Evolutionary conservation across 2,113 vertebrate species (phyloP), one percentile per base, ranked within the genome.

Genomic region (Copsychus sechellarum): DNA sequence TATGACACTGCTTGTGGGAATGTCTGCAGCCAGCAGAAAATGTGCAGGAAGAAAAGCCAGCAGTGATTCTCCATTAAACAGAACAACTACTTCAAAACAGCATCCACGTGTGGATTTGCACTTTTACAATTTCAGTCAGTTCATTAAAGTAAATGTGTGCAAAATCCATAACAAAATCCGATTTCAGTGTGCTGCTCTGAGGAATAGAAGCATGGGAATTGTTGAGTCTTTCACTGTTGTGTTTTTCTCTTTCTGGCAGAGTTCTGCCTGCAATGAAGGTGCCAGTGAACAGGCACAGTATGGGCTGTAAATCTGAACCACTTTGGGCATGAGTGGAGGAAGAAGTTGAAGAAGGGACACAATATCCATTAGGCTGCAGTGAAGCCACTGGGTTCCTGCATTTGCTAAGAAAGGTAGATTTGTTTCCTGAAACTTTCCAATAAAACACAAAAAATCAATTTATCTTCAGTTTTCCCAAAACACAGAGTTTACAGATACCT

Each of bases 201-300:
- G 71, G 50, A 48, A 16, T 36, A 86, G 62, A 38, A 11, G 56
- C 42, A 14, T 0, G 0, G 4, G 25, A 58, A 21, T 17, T 72
- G 62, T 45, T 28, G 67, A 65, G 42, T 33, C 71, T 77, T 53
- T 65, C 2, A 0, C 36, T 36, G 53, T 20, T 0, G 0, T 38
- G 11, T 56, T 66, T 69, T 60, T 19, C 14, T 38, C n/a, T 34
- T 31, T 57, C 15, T 61, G 80, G 36, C 72, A 81, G 60, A 40
- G 50, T 66, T 73, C 18, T 66, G 54, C 73, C 65, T 62, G 38
- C n/a, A 29, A 50, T 2, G 3, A 21, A 31, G n/a, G 56, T 5
- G 0, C 64, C 31, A 6, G 36, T 21, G 51, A 33, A 6, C 23
- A 20, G 4, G 6, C 21, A 62, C 60, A 62, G 5, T 14, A 2